Percentiles rank a stretch among this genome's conserved stretches.
phyloP scores from a whole-genome alignment of 2,797 vertebrate genomes.

The Astyanax mexicanus region DNA sequence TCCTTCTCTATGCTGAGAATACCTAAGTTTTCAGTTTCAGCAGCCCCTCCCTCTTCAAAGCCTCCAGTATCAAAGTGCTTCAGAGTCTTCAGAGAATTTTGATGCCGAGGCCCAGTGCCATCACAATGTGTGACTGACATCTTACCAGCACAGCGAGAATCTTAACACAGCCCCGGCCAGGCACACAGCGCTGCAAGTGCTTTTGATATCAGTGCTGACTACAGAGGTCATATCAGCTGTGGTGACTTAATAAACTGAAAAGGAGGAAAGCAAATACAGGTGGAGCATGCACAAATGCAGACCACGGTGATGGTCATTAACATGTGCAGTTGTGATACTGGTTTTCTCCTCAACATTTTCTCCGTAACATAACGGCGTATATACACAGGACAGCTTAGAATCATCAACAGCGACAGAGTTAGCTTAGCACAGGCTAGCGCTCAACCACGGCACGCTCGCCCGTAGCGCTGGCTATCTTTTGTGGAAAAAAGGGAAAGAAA shows the following conservation, averaged over 20 bases:
- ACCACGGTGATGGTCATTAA: neutral
- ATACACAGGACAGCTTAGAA: too few species aligned
- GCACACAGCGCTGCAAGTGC: neutral
- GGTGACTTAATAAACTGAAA: neutral
- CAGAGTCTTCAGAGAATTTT: constrained; percentile 34
- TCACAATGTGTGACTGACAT: constrained; percentile 47
- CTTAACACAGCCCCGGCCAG: neutral
- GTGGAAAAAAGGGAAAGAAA: too few species aligned
- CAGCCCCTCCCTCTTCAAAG: constrained; percentile 25
- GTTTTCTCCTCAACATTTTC: neutral
- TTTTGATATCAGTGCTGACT: neutral
- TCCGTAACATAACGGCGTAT: too few species aligned
- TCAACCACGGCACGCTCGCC: too few species aligned
- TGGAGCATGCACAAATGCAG: neutral
- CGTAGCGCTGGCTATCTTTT: too few species aligned
- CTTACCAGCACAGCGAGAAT: constrained; percentile 8
- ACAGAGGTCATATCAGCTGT: neutral
- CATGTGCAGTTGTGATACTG: neutral
- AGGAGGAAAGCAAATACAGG: neutral
- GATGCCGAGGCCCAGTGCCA: constrained; percentile 30
- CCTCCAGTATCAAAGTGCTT: constrained; percentile 13
- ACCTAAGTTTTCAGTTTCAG: constrained; percentile 38
- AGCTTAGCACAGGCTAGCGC: too few species aligned
- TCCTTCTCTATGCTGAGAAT: neutral
- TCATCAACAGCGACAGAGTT: too few species aligned